Percentiles rank a stretch among this genome's conserved stretches.
Conservation (phyloP, 1,140 invertebrate genomes). For the Physella acuta region DNA sequence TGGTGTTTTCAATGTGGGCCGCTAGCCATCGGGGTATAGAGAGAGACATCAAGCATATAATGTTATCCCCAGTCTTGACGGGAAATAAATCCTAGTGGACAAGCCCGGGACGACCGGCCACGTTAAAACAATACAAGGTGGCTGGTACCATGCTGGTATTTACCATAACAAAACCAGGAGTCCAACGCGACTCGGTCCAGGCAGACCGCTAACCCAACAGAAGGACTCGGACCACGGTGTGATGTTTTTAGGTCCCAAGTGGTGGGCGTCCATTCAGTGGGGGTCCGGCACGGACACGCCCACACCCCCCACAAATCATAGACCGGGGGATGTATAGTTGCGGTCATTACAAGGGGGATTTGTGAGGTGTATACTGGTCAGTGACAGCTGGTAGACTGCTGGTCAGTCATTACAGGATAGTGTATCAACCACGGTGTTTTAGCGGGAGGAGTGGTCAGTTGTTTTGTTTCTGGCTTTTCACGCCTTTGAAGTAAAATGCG, state of each 20-base stretch:
- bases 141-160: not conserved
- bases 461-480: too few relatives aligned
- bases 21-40: too few relatives aligned
- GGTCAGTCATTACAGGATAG: slow-evolving; percentile 5
- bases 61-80: too few relatives aligned
- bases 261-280: too few relatives aligned
- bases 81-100: too few relatives aligned
- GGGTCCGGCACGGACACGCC: too few relatives aligned
- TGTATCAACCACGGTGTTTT: not conserved
- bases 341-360: not conserved
- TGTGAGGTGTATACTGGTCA: not conserved
- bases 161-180: slow-evolving; percentile 8
- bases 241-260: not conserved
- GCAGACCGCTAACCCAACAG: not conserved
- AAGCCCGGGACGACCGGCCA: not conserved
- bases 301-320: not conserved
- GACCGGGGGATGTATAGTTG: not conserved
- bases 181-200: too few relatives aligned
- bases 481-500: too few relatives aligned
- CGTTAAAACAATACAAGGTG: not conserved
- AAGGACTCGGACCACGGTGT: not conserved
- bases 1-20: too few relatives aligned
- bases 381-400: not conserved
- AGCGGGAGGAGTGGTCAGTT: too few relatives aligned
- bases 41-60: too few relatives aligned